Conservation (phyloP, 2,113 vertebrate genomes). For the Hippoglossus stenolepis region DNA sequence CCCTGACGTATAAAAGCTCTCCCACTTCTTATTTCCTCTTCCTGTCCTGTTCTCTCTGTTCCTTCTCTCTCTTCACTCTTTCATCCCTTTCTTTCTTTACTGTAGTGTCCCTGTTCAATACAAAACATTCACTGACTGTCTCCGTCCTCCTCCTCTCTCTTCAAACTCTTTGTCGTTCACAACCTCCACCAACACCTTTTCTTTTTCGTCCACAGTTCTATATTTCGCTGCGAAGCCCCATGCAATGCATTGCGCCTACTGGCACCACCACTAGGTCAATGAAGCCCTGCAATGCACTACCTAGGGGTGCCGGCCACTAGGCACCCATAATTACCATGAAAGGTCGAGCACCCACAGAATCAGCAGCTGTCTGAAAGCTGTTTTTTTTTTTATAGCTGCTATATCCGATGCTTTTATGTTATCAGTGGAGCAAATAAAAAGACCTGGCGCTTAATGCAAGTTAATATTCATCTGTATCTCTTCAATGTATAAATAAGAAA, state of each 20-base stretch:
- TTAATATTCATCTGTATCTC: neutral
- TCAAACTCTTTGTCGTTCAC: neutral
- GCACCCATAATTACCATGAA: no score
- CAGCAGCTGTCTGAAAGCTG: neutral
- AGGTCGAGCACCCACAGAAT: neutral
- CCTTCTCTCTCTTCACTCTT: neutral
- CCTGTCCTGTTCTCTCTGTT: neutral
- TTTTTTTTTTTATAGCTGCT: no score
- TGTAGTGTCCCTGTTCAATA: no score
- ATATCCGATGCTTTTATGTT: no score
- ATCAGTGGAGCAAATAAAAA: no score
- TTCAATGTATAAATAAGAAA: neutral
- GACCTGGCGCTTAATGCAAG: neutral
- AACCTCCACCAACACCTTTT: neutral
- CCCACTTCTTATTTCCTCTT: slow-evolving; percentile 13
- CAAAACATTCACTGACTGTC: neutral
- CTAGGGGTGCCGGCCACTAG: no score
- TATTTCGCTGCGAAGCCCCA: no score
- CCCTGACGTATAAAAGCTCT: slow-evolving; percentile 42
- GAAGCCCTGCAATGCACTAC: no score
- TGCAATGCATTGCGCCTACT: no score
- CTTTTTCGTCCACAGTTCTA: slow-evolving; percentile 67
- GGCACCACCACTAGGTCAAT: no score
- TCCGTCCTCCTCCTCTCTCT: neutral
- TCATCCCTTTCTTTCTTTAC: neutral